Evolutionary conservation across 2,113 vertebrate genomes (phyloP).

Genomic region (Mesitornis unicolor): DNA sequence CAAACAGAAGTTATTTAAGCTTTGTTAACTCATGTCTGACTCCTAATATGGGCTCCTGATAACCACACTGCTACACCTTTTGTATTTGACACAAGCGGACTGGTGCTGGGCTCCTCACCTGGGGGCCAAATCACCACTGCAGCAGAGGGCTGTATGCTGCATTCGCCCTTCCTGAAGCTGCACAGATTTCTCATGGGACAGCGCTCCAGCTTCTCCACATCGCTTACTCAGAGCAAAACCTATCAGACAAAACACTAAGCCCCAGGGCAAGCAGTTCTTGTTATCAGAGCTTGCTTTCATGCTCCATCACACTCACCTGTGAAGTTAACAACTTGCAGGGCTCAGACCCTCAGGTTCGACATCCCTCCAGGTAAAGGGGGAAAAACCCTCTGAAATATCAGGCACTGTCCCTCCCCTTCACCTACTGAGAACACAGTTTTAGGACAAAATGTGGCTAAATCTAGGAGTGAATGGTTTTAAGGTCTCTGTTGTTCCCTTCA

Average conservation of each 20-base stretch:
- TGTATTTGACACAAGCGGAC: background rate
- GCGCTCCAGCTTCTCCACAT: background rate
- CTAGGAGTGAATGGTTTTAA: background rate
- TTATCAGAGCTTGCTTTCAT: background rate
- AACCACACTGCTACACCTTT: background rate
- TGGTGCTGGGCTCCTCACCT: rapidly evolving
- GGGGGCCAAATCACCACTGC: background rate
- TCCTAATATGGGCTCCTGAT: background rate
- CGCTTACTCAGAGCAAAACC: background rate
- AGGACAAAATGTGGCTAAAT: background rate
- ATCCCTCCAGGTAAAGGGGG: background rate
- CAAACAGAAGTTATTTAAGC: background rate
- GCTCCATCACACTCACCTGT: background rate
- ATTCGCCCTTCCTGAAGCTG: rapidly evolving
- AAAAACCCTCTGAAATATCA: background rate
- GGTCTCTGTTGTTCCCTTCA: background rate
- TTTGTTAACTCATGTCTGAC: background rate
- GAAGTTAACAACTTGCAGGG: background rate
- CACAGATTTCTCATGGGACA: background rate
- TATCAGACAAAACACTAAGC: background rate
- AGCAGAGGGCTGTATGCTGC: background rate
- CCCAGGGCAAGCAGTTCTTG: background rate
- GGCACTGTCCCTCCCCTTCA: background rate
- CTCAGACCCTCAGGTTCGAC: background rate
- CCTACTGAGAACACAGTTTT: background rate